phyloP scores from a whole-genome alignment of 2,888 invertebrate genomes.

The Scaptomyza caliginosa region DNA sequence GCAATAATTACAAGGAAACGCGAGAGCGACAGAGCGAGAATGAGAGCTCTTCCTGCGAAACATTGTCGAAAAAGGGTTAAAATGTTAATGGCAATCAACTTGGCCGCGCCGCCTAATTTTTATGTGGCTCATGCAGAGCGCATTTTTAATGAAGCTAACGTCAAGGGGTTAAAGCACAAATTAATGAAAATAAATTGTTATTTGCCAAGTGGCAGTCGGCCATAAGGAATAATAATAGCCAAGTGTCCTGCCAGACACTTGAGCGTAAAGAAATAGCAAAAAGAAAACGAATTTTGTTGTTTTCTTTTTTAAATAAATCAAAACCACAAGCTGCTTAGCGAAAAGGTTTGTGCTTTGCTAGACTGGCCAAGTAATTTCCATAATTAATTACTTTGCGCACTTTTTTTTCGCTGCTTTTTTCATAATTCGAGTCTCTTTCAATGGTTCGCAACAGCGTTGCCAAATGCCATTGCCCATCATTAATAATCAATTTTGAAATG shows the following conservation, averaged over 20 bases:
- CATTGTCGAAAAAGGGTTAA: slow-evolving; percentile 59
- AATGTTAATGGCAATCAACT: slow-evolving; percentile 67
- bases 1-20: slow-evolving; percentile 73
- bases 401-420: slow-evolving; percentile 71
- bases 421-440: slow-evolving; percentile 51
- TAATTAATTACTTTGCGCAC: slow-evolving; percentile 81
- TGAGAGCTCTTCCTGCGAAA: slow-evolving; percentile 1
- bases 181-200: slow-evolving; percentile 83
- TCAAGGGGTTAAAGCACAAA: slow-evolving; percentile 79
- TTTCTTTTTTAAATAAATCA: slow-evolving; percentile 68
- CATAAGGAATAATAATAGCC: slow-evolving; percentile 39
- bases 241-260: slow-evolving; percentile 49
- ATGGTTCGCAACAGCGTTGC: slow-evolving; percentile 6
- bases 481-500: slow-evolving; percentile 69
- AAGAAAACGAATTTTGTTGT: slow-evolving; percentile 4
- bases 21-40: not conserved
- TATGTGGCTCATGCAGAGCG: slow-evolving; percentile 62
- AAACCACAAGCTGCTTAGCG: slow-evolving; percentile 73
- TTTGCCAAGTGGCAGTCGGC: slow-evolving; percentile 48
- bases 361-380: slow-evolving; percentile 78
- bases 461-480: slow-evolving; percentile 54
- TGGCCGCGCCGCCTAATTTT: slow-evolving; percentile 55
- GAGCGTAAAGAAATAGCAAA: not conserved
- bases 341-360: not conserved
- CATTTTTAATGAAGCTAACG: slow-evolving; percentile 71